Evolutionary conservation across 2,888 invertebrate genomes (phyloP).

Genomic region (Unio pictorum): DNA sequence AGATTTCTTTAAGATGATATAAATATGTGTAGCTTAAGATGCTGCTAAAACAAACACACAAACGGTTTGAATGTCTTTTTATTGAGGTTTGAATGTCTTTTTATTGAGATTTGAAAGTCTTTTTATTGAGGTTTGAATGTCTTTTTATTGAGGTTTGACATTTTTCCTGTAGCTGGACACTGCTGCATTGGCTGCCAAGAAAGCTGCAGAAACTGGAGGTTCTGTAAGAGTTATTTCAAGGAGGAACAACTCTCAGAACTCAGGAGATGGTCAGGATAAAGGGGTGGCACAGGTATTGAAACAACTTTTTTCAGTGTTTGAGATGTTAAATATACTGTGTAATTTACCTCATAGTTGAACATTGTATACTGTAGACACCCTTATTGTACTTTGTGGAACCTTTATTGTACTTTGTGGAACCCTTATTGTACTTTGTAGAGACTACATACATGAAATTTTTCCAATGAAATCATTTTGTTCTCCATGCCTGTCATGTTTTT

Average conservation of each 20-base stretch:
- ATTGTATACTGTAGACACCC: no score
- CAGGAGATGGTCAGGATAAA: constrained; percentile 5
- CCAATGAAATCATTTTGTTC: no score
- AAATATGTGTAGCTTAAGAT: no score
- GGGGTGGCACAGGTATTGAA: constrained; percentile 26
- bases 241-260: constrained; percentile 6
- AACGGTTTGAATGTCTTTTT: not conserved
- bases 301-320: not conserved
- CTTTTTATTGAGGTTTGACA: not conserved
- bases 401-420: no score
- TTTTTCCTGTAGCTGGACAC: constrained; percentile 37
- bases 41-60: no score
- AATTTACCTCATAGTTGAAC: no score
- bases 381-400: no score
- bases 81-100: not conserved
- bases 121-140: not conserved
- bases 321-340: no score
- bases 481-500: no score
- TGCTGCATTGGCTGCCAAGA: constrained; percentile 36
- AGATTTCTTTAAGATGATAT: no score
- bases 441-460: no score
- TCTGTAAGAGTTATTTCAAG: constrained; percentile 38
- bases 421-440: no score
- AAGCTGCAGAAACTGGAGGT: constrained; percentile 46
- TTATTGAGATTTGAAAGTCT: not conserved